Percentiles rank a stretch among this genome's conserved stretches.
Conservation (phyloP, 2,113 vertebrate genomes). For the Ailuropoda melanoleuca region DNA sequence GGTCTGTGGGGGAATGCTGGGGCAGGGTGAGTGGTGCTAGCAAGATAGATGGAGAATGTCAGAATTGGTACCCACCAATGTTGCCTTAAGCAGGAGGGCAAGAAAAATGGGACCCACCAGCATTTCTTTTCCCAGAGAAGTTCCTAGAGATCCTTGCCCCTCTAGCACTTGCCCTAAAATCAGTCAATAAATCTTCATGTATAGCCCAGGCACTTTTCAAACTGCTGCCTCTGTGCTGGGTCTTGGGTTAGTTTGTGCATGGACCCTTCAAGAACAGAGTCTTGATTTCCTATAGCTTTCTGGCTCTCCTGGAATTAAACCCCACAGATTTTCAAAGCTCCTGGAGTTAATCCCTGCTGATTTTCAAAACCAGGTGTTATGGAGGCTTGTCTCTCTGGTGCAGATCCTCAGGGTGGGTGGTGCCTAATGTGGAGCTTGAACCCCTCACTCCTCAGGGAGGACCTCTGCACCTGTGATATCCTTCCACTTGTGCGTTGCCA, state of each 20-base stretch:
- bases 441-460: background rate
- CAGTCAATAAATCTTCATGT: background rate
- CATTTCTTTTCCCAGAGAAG: background rate
- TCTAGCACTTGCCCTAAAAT: background rate
- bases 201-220: background rate
- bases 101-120: background rate
- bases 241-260: background rate
- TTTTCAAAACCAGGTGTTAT: background rate
- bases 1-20: background rate
- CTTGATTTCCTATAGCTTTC: background rate
- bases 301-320: background rate
- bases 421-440: background rate
- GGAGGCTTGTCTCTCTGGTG: background rate
- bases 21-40: background rate
- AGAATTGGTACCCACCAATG: background rate
- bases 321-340: background rate
- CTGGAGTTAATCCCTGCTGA: background rate
- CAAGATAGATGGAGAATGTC: background rate
- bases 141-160: background rate
- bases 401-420: background rate
- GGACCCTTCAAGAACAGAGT: background rate
- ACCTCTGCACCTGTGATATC: background rate
- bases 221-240: background rate
- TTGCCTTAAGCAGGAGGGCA: background rate
- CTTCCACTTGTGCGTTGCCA: background rate